Evolutionary conservation across 2,797 vertebrate species (phyloP).

Genomic region (Pseudocheirus occidentalis): DNA sequence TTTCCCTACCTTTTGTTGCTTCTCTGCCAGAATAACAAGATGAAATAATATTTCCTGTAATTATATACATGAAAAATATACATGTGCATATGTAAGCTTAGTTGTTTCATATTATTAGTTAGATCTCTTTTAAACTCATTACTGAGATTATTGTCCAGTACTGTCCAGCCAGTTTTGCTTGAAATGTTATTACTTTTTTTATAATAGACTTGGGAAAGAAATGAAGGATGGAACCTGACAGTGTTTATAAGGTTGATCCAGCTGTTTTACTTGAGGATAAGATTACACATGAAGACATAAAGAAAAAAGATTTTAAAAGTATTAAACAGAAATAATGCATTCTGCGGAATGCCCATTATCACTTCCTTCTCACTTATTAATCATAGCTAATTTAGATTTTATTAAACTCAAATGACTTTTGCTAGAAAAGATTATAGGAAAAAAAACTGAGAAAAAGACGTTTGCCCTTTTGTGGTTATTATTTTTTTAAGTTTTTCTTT

Average conservation of each 20-base stretch:
- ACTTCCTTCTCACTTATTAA: neutral
- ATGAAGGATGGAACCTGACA: slow-evolving; percentile 40
- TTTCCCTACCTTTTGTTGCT: too few relatives aligned
- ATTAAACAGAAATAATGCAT: neutral
- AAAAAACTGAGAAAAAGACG: neutral
- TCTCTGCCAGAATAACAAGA: slow-evolving; percentile 7
- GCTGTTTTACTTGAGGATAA: neutral
- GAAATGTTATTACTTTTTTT: too few relatives aligned
- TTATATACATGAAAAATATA: too few relatives aligned
- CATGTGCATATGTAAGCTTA: neutral
- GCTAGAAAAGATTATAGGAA: neutral
- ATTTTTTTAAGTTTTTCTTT: neutral
- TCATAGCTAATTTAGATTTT: slow-evolving; percentile 37
- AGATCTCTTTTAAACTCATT: slow-evolving; percentile 1
- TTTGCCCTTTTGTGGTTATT: neutral
- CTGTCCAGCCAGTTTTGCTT: too few relatives aligned
- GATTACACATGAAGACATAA: slow-evolving; percentile 27
- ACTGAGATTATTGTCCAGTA: slow-evolving; percentile 32
- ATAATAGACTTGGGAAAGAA: slow-evolving; percentile 36
- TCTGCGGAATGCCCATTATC: neutral
- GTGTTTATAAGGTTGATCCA: slow-evolving; percentile 31
- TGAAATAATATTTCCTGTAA: slow-evolving; percentile 55
- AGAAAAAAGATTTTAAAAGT: neutral
- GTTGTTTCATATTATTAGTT: too few relatives aligned
- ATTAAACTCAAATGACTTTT: slow-evolving; percentile 1